phyloP scores from a whole-genome alignment of 2,797 vertebrate genomes.

The Miichthys miiuy region DNA sequence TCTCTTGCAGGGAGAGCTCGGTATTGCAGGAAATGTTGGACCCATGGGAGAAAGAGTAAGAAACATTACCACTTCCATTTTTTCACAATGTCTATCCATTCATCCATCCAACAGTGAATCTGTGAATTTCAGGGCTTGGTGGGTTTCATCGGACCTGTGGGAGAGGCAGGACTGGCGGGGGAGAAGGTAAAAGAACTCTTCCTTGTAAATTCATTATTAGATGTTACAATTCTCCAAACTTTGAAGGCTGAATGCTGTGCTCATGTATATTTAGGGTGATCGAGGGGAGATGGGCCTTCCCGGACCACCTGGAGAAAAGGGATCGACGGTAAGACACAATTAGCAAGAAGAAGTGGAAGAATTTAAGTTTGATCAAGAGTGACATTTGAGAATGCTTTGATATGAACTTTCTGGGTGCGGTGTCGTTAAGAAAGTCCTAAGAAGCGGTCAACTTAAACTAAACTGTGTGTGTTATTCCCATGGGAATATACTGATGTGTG shows the following conservation, averaged over 20 bases:
- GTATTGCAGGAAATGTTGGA: constrained; percentile 90
- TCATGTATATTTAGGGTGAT: constrained; percentile 87
- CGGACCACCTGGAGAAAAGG: constrained; percentile 95
- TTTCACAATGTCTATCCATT: constrained; percentile 38
- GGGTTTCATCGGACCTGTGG: constrained; percentile 95
- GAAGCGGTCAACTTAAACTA: constrained; percentile 37
- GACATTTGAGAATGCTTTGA: background rate
- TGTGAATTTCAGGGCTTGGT: constrained; percentile 90
- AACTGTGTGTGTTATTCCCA: constrained; percentile 78
- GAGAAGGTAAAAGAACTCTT: constrained; percentile 90
- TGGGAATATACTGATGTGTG: constrained; percentile 75
- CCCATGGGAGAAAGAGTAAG: constrained; percentile 94
- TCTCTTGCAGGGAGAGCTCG: constrained; percentile 91
- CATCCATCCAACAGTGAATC: constrained; percentile 45
- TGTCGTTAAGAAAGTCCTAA: constrained; percentile 21
- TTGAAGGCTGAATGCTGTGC: constrained; percentile 28
- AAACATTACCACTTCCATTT: constrained; percentile 32
- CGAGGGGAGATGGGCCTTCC: constrained; percentile 93
- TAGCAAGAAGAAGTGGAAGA: background rate
- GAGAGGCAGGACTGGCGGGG: constrained; percentile 93
- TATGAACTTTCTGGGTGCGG: background rate
- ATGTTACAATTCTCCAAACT: background rate
- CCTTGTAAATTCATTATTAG: constrained; percentile 15
- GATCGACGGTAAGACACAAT: constrained; percentile 89
- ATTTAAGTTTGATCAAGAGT: constrained; percentile 6